Evolutionary conservation across 2,113 vertebrate species (phyloP), one percentile per base, ranked within the genome.

Genomic region (Aegotheles bennettii): DNA sequence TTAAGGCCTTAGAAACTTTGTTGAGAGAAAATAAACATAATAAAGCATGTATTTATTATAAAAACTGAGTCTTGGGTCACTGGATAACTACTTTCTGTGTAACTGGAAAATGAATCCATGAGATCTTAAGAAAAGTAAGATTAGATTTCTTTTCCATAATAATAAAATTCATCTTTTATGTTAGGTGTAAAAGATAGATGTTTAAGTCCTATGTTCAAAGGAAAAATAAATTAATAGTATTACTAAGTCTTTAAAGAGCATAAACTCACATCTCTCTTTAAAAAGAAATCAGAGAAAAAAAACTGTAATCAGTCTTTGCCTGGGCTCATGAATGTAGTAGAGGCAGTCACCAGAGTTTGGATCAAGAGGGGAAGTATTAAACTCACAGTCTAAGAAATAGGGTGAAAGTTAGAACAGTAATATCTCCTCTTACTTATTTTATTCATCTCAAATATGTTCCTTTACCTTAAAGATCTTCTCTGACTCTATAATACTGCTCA

Each of bases 311-410:
- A 16, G 42, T 65, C 64, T 69, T 64, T 80, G 17, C 45, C 75
- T 45, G 14, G 42, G 71, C 35, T 78, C 89, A 35, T 26, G 26
- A 77, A 31, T 10, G 6, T 29, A 36, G n/a, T 47, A 87, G 50
- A 38, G 3, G 9, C 20, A 80, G 35, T 54, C 14, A 17, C 10
- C 28, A 77, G 84, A 87, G 29, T 57, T 25, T 83, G 67, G 33
- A 47, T n/a, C 38, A 83, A 35, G 7, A 59, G 8, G 18, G 31
- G 0, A 0, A 74, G 42, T 47, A 50, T 5, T 4, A 57, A 90
- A 88, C 9, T 59, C 24, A 31, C 6, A 9, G 31, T 14, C 13
- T 33, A 7, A 2, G 14, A 81, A 59, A 77, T 38, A 61, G 43
- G 21, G 31, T 50, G 54, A 12, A 73, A 48, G 14, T 60, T 73